Percentiles rank a stretch among this genome's conserved stretches.
phyloP scores from a whole-genome alignment of 2,797 vertebrate species.

The Micropoecilia bifurca region DNA sequence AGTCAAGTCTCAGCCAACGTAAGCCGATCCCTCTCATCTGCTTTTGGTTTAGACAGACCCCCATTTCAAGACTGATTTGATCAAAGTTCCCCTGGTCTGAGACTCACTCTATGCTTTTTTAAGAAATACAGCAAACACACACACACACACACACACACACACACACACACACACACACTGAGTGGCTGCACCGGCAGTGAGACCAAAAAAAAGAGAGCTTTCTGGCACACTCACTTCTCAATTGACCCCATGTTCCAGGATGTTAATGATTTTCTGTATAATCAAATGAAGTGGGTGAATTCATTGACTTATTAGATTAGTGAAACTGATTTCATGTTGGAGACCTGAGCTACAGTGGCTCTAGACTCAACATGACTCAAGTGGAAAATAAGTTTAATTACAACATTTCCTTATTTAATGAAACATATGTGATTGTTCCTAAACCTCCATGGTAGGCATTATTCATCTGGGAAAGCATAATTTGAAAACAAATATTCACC shows the following conservation, averaged over 20 bases:
- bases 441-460: neutral
- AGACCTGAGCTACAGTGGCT: conserved; percentile 35
- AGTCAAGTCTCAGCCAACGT: conserved; percentile 59
- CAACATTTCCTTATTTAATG: neutral
- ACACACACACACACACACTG: neutral
- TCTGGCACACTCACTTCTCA: conserved; percentile 54
- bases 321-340: conserved; percentile 28
- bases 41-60: conserved; percentile 63
- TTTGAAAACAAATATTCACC: neutral
- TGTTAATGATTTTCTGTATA: conserved; percentile 75
- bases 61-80: conserved; percentile 64
- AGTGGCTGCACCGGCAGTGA: conserved; percentile 31
- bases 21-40: conserved; percentile 74
- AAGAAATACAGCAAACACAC: conserved; percentile 34
- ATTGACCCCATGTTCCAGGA: conserved; percentile 60
- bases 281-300: conserved; percentile 73
- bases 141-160: neutral
- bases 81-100: conserved; percentile 55
- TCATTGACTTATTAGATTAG: conserved; percentile 70
- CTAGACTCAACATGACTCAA: conserved; percentile 27
- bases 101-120: conserved; percentile 45
- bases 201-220: conserved; percentile 38
- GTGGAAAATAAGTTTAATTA: conserved; percentile 17
- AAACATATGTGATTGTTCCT: neutral
- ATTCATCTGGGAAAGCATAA: neutral